A percentile compares a stretch with the other conserved stretches of the same genome.
Evolutionary conservation across 1,140 invertebrate genomes (phyloP).

Genomic region (Zaprionus vittiger): DNA sequence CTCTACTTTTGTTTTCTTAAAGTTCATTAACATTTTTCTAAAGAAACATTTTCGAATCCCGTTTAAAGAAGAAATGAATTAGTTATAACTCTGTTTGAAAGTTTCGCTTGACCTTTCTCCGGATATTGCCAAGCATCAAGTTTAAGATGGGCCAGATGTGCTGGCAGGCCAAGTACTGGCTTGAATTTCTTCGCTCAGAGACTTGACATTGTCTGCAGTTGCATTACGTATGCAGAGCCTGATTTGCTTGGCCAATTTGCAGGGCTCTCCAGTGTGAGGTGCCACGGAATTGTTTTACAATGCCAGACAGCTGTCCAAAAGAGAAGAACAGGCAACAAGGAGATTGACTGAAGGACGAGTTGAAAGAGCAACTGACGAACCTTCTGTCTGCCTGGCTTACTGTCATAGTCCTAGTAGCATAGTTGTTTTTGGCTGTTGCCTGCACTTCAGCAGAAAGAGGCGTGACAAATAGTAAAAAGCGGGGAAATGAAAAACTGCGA

Average conservation of each 20-base stretch:
- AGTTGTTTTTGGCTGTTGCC: constrained; percentile 32
- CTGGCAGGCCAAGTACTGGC: too few species aligned
- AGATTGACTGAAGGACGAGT: constrained; percentile 19
- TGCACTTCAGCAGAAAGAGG: not conserved
- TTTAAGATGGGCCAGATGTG: not conserved
- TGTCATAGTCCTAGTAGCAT: constrained; percentile 52
- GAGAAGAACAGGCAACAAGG: not conserved
- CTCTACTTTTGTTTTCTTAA: not conserved
- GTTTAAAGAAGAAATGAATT: not conserved
- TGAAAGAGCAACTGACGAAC: constrained; percentile 6
- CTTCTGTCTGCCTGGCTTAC: constrained; percentile 39
- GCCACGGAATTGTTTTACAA: constrained; percentile 48
- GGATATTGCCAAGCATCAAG: not conserved
- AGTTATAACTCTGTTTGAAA: not conserved
- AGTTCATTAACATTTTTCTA: not conserved
- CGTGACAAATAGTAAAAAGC: constrained; percentile 17
- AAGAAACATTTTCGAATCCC: not conserved
- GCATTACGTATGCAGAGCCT: not conserved
- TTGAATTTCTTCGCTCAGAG: not conserved
- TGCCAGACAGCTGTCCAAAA: constrained; percentile 31
- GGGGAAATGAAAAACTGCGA: not conserved
- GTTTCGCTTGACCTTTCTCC: not conserved
- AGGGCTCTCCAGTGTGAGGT: constrained; percentile 27
- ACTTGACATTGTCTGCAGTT: constrained; percentile 3
- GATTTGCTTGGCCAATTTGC: constrained; percentile 39